Percentiles rank a stretch among this genome's conserved stretches.
These are phyloP conservation scores for Melipona beecheii DNA, from an alignment of 2,888 invertebrate species.

Conservation along the genomic window DNA sequence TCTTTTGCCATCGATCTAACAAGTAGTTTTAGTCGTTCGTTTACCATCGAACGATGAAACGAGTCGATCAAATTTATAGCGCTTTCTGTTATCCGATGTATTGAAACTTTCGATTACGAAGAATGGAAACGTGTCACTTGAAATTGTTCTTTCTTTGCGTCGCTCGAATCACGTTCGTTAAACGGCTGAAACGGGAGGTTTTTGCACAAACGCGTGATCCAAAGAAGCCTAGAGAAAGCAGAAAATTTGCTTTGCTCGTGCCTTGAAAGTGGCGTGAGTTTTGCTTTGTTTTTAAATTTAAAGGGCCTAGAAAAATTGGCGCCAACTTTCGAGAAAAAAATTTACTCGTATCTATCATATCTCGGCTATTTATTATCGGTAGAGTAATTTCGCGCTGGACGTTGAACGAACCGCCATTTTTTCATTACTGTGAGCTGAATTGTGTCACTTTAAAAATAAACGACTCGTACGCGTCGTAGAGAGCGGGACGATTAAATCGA, in stretches of 20 bases:
- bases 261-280: too few species aligned
- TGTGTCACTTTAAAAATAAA: too few species aligned
- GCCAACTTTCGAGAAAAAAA: too few species aligned
- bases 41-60: neutral
- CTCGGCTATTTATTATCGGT: too few species aligned
- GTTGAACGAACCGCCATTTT: too few species aligned
- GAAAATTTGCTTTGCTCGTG: neutral
- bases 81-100: neutral
- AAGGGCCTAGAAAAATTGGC: too few species aligned
- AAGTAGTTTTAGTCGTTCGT: neutral
- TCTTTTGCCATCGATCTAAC: neutral
- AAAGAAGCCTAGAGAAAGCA: neutral
- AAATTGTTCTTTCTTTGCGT: neutral
- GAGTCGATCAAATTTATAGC: slow-evolving; percentile 2
- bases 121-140: neutral
- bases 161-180: neutral
- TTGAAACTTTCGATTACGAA: slow-evolving; percentile 1
- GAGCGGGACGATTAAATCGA: neutral
- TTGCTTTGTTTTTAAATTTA: too few species aligned
- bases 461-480: too few species aligned
- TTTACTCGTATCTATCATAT: too few species aligned
- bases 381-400: too few species aligned
- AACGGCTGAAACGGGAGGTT: neutral
- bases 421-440: too few species aligned
- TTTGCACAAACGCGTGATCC: neutral